These are phyloP conservation scores for Papilio dardanus DNA, from an alignment of 1,140 invertebrate genomes.

Conservation along the genomic window DNA sequence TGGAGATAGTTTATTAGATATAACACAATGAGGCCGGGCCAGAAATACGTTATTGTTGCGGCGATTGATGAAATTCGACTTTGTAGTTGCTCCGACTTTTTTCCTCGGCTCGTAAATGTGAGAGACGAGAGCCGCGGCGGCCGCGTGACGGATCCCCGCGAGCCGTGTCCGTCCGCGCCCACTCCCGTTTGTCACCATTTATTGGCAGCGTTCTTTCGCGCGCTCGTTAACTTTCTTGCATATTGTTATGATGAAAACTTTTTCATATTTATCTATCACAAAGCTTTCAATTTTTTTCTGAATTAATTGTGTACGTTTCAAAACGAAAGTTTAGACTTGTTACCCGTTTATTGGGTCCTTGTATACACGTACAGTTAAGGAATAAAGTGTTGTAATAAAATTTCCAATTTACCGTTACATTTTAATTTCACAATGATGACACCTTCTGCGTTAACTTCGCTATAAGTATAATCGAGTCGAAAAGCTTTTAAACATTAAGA, in stretches of 20 bases:
- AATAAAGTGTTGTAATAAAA: neutral
- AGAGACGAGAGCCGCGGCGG: no score
- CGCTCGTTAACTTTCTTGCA: slow-evolving; percentile 6
- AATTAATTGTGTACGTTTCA: neutral
- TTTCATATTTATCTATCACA: neutral
- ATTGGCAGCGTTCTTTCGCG: slow-evolving; percentile 1
- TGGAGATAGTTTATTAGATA: slow-evolving; percentile 68
- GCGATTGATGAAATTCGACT: slow-evolving; percentile 59
- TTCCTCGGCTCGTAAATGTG: slow-evolving; percentile 39
- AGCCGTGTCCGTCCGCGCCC: slow-evolving; percentile 20
- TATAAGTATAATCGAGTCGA: slow-evolving; percentile 21
- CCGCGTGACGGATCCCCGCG: slow-evolving; percentile 48
- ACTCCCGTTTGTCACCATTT: neutral
- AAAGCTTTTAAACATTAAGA: slow-evolving; percentile 32
- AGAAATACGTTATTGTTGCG: slow-evolving; percentile 58
- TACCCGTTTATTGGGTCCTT: no score
- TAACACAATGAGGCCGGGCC: slow-evolving; percentile 58
- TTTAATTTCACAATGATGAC: neutral
- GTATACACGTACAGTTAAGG: neutral
- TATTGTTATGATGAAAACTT: slow-evolving; percentile 2
- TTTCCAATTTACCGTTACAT: slow-evolving; percentile 1
- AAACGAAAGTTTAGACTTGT: neutral
- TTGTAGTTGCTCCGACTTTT: slow-evolving; percentile 40
- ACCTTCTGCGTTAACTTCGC: neutral
- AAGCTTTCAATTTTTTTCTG: neutral